Base-by-base conservation (phyloP, 2,888 invertebrate species). In the Crocallis elinguaria region DNA sequence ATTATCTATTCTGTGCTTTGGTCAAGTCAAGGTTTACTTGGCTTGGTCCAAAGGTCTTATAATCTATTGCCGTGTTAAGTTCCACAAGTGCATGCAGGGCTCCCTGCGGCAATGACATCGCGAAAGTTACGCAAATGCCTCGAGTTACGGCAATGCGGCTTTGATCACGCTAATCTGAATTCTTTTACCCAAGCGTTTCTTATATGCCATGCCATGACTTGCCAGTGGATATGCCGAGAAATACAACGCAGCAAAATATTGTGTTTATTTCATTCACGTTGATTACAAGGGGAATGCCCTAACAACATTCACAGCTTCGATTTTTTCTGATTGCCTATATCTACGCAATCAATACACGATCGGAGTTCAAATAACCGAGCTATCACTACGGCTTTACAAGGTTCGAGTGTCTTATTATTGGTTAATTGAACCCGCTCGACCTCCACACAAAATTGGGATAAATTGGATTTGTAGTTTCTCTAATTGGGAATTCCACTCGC, bases 61-160 rank as follows among this genome's bases (percentile, higher is more conserved):
- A 57, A 72, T 75, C 71, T 72, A 72, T 77, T 65, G 67, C 61
- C 51, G 64, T 66, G 53, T 36, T 5, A 27, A 66, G 58, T 74
- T 73, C 71, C 59, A 59, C 57, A 66, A 75, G 69, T 77, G 71
- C 74, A 74, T 76, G 69, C 69, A 74, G 71, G 63, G 65, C 57
- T 44, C 59, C 57, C 64, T 66, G 62, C 56, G 57, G 14, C 19
- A 30, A 38, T 50, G 49, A 55, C 46, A 60, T 50, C 49, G 49
- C 64, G 56, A 32, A n/a, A 36, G 57, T 69, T 69, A 66, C 71
- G 76, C 79, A 66, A 68, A 61, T 53, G 63, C 73, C 73, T 72
- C 71, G 77, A 75, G 61, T 78, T 75, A 66, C 83, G 68, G 84
- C 86, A 85, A 73, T 87, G 85, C 84, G 81, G 76, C 69, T 71